A percentile compares a stretch with the other conserved stretches of the same genome.
phyloP scores from a whole-genome alignment of 2,113 vertebrate genomes.

The Sylvia atricapilla region DNA sequence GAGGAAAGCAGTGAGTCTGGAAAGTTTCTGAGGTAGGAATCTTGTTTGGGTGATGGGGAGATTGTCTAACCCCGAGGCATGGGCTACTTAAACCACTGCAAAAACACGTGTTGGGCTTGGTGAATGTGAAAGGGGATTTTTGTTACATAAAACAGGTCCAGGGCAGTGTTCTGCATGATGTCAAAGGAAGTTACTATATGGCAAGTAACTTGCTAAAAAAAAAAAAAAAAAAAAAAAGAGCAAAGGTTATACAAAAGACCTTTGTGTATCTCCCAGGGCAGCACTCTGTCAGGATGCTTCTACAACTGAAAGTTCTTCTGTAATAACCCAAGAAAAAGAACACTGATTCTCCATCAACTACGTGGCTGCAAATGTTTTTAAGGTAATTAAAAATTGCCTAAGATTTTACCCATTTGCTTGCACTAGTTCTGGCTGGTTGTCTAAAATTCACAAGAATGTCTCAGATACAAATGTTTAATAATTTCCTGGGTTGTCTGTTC shows the following conservation, averaged over 20 bases:
- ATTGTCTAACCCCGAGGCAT: neutral
- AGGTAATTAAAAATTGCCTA: slow-evolving; percentile 38
- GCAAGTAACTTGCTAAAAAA: neutral
- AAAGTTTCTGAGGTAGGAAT: neutral
- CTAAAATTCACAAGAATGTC: slow-evolving; percentile 17
- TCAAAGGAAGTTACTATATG: neutral
- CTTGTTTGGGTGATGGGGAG: neutral
- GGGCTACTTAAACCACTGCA: accelerated
- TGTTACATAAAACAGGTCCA: neutral
- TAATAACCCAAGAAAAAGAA: neutral
- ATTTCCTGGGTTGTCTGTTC: slow-evolving; percentile 29
- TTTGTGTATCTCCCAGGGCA: neutral
- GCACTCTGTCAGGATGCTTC: neutral
- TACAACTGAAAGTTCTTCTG: neutral
- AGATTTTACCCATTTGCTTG: slow-evolving; percentile 37
- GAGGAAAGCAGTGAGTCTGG: neutral
- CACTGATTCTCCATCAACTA: slow-evolving; percentile 34
- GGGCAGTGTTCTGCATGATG: neutral
- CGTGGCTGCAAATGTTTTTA: slow-evolving; percentile 40
- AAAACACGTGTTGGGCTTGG: neutral
- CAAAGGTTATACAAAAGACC: neutral
- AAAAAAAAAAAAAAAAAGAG: neutral
- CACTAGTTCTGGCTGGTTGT: slow-evolving; percentile 22
- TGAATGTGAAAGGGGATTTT: neutral
- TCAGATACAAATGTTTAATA: slow-evolving; percentile 52